Evolutionary conservation across 2,797 vertebrate genomes (phyloP).

Genomic region (Pelodytes ibericus): DNA sequence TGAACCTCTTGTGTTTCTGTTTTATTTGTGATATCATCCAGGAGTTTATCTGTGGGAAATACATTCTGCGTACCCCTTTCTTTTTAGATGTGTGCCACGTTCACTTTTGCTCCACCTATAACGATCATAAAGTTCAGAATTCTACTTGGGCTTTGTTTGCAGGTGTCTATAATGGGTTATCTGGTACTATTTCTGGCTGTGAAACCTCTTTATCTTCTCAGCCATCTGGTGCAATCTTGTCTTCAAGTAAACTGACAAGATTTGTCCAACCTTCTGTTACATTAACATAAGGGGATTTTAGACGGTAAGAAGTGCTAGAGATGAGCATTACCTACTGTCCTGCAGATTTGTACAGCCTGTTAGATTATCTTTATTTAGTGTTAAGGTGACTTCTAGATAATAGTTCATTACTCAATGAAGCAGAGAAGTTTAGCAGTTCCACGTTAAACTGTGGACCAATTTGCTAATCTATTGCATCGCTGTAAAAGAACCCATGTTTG

Average conservation of each 20-base stretch:
- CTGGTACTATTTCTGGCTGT: background rate
- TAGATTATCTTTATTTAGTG: background rate
- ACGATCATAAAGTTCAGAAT: background rate
- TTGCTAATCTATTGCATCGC: too few relatives aligned
- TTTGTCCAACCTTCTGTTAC: background rate
- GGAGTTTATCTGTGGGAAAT: too few relatives aligned
- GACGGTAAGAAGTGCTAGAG: background rate
- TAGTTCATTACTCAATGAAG: background rate
- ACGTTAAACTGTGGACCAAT: too few relatives aligned
- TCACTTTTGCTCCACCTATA: too few relatives aligned
- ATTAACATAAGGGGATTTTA: background rate
- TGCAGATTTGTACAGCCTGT: background rate
- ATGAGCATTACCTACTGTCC: background rate
- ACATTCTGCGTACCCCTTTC: too few relatives aligned
- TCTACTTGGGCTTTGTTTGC: background rate
- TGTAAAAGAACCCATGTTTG: too few relatives aligned
- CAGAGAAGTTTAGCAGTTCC: too few relatives aligned
- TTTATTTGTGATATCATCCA: too few relatives aligned
- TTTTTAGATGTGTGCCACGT: too few relatives aligned
- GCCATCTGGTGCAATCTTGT: background rate
- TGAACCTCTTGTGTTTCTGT: too few relatives aligned
- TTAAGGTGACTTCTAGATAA: background rate
- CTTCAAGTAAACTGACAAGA: background rate
- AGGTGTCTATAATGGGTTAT: background rate
- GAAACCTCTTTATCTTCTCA: constrained; percentile 6